Evolutionary conservation across 2,888 invertebrate genomes (phyloP).

Genomic region (Acleris cristana): DNA sequence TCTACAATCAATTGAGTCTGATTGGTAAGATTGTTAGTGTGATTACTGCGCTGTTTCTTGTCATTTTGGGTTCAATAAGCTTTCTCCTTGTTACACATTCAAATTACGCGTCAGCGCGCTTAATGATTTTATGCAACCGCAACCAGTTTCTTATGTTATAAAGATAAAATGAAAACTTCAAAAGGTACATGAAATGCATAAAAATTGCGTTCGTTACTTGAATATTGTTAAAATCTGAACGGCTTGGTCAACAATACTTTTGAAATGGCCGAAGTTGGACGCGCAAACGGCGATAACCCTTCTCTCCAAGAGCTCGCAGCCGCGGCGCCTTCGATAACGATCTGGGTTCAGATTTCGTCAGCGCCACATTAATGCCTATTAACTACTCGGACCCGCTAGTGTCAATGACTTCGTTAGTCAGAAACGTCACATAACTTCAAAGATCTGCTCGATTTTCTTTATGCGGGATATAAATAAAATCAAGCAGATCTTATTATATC

Average conservation of each 20-base stretch:
- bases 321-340: slow-evolving; percentile 59
- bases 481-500: not conserved
- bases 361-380: slow-evolving; percentile 8
- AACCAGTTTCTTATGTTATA: not conserved
- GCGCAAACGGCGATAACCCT: slow-evolving; percentile 71
- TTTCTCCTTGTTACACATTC: slow-evolving; percentile 29
- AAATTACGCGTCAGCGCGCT: not conserved
- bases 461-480: slow-evolving; percentile 3
- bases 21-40: slow-evolving; percentile 62
- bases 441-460: slow-evolving; percentile 1
- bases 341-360: slow-evolving; percentile 42
- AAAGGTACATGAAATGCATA: not conserved
- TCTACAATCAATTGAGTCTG: slow-evolving; percentile 70
- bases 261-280: slow-evolving; percentile 10
- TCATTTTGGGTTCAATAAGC: slow-evolving; percentile 23
- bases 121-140: not conserved
- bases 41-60: slow-evolving; percentile 17
- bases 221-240: slow-evolving; percentile 17
- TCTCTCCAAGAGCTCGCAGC: slow-evolving; percentile 61
- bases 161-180: not conserved
- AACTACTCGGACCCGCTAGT: slow-evolving; percentile 40
- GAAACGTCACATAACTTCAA: slow-evolving; percentile 4
- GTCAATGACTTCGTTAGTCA: slow-evolving; percentile 51
- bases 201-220: not conserved
- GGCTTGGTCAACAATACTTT: slow-evolving; percentile 16